Conservation (phyloP, 92 coral and sea anemone species). For the Desmophyllum pertusum region DNA sequence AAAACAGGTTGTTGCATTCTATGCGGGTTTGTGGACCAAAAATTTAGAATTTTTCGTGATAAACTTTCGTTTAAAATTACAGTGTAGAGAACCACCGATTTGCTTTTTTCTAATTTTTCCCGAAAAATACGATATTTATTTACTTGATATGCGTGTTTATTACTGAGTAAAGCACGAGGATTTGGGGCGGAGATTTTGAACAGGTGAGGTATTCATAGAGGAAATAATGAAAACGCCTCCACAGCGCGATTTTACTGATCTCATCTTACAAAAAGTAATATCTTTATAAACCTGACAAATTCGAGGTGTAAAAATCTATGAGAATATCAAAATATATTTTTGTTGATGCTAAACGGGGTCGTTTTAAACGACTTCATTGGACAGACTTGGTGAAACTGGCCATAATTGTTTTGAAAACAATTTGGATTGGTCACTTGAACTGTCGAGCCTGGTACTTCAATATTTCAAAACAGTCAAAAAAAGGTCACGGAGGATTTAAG, state of each 20-base stretch:
- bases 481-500: neutral
- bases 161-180: conserved; percentile 2
- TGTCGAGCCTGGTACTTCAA: neutral
- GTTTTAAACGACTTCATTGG: neutral
- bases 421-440: neutral
- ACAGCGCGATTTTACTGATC: neutral
- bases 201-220: neutral
- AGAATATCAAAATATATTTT: neutral
- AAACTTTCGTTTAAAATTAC: too few species aligned
- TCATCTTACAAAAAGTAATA: neutral
- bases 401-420: neutral
- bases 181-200: neutral
- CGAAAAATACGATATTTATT: neutral
- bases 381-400: too few species aligned
- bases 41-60: neutral
- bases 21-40: neutral
- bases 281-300: neutral
- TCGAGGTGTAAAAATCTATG: neutral
- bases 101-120: too few species aligned
- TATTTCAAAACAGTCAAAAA: neutral
- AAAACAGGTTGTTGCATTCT: neutral
- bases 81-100: too few species aligned
- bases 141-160: neutral
- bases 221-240: neutral
- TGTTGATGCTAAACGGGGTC: neutral